Conservation (phyloP, 2,113 vertebrate genomes). For the Ramphastos sulfuratus region DNA sequence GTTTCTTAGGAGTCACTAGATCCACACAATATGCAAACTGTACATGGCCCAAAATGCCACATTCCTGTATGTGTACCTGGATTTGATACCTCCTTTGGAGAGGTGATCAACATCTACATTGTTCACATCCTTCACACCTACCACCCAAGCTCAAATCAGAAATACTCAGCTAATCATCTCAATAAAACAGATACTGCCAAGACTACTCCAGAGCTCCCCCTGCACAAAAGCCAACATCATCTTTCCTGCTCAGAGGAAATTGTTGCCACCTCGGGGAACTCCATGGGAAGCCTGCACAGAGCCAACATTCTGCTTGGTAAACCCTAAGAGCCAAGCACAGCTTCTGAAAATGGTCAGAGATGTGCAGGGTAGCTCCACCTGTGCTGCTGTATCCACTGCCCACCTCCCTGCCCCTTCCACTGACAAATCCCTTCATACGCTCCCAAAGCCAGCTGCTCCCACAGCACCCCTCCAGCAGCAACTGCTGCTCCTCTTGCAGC, state of each 20-base stretch:
- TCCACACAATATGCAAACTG: not conserved
- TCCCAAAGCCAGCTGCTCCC: not conserved
- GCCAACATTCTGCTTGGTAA: constrained; percentile 5
- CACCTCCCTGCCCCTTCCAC: not conserved
- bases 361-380: not conserved
- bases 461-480: not conserved
- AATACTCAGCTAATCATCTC: rapidly evolving
- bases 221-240: not conserved
- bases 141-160: not conserved
- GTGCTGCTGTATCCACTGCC: not conserved
- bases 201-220: not conserved
- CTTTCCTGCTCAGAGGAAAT: not conserved
- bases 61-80: rapidly evolving
- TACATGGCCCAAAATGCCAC: not conserved
- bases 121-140: not conserved
- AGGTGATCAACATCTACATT: not conserved
- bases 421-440: not conserved
- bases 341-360: not conserved
- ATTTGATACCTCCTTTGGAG: not conserved
- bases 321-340: not conserved
- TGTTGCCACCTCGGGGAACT: not conserved
- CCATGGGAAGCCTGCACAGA: not conserved
- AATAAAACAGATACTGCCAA: not conserved
- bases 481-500: not conserved
- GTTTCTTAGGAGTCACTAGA: not conserved